phyloP scores from a whole-genome alignment of 1,140 invertebrate species.

The Cryptotermes secundus region DNA sequence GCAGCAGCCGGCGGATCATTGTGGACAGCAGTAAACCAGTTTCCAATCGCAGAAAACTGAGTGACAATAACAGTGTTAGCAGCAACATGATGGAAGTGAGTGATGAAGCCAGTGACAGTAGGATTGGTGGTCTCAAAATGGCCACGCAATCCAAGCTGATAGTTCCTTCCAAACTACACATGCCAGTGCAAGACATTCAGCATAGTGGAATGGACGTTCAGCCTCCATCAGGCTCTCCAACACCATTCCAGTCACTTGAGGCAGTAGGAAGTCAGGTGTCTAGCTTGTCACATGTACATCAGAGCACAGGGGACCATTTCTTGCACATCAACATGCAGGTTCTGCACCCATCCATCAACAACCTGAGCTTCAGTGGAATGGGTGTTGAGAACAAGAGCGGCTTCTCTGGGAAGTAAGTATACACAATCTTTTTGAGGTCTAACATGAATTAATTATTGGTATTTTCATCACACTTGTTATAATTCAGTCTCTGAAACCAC shows the following conservation, averaged over 20 bases:
- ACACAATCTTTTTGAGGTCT: no score
- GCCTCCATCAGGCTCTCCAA: neutral
- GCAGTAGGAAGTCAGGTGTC: neutral
- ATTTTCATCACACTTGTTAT: no score
- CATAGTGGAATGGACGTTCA: neutral
- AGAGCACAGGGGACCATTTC: neutral
- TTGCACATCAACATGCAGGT: slow-evolving; percentile 32
- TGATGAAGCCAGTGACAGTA: neutral
- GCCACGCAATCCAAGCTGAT: neutral
- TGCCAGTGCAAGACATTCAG: neutral
- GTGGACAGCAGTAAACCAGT: neutral
- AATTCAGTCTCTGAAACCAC: no score
- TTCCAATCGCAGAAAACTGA: neutral
- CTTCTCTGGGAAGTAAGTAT: neutral
- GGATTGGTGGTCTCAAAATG: neutral
- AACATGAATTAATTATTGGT: no score
- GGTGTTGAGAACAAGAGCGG: neutral
- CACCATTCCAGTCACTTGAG: neutral
- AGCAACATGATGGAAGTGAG: neutral
- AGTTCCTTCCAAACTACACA: neutral
- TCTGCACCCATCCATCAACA: slow-evolving; percentile 46
- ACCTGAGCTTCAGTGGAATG: slow-evolving; percentile 42
- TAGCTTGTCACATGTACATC: neutral
- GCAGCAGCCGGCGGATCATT: neutral
- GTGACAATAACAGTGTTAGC: neutral